phyloP scores from a whole-genome alignment of 2,113 vertebrate species.

The Mustela lutreola region DNA sequence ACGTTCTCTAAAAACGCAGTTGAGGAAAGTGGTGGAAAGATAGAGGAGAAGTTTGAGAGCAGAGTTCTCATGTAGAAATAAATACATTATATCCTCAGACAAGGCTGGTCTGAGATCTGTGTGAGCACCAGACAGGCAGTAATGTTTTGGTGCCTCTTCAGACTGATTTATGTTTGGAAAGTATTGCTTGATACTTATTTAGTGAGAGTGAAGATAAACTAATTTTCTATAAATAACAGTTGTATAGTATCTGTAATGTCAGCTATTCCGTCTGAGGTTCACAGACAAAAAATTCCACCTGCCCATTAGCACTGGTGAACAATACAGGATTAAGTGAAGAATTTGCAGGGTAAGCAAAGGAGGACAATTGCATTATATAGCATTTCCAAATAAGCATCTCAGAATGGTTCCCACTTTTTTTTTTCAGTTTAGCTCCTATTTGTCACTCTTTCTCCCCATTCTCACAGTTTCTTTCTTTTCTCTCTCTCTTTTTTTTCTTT shows the following conservation, averaged over 20 bases:
- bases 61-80: background rate
- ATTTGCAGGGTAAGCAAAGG: background rate
- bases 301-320: background rate
- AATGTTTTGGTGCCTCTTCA: background rate
- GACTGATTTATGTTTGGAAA: background rate
- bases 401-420: background rate
- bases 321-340: background rate
- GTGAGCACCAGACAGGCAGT: background rate
- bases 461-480: background rate
- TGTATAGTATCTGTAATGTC: background rate
- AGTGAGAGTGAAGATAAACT: constrained; percentile 35
- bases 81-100: background rate
- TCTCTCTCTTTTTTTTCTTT: background rate
- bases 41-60: background rate
- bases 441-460: background rate
- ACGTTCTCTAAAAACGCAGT: background rate
- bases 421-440: background rate
- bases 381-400: background rate
- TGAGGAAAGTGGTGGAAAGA: background rate
- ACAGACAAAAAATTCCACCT: constrained; percentile 9
- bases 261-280: background rate
- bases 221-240: constrained; percentile 30
- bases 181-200: constrained; percentile 13
- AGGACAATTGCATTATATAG: background rate
- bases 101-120: background rate